Percentiles rank a stretch among this genome's conserved stretches.
phyloP scores from a whole-genome alignment of 2,888 invertebrate genomes.

The Macrophya annulata region DNA sequence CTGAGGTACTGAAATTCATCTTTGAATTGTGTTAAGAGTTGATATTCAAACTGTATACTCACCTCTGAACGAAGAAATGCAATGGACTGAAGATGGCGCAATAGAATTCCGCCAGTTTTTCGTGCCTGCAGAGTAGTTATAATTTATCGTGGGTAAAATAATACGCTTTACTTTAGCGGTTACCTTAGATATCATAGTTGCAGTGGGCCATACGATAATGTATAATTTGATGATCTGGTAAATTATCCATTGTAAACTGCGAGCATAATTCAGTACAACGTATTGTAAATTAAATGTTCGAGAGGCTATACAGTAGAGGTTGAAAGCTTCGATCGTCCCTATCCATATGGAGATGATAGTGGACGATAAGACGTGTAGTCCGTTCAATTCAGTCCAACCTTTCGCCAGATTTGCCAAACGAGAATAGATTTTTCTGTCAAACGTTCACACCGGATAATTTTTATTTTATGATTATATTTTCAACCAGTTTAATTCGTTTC shows the following conservation, averaged over 20 bases:
- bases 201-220: neutral
- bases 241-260: neutral
- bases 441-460: neutral
- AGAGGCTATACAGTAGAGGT: neutral
- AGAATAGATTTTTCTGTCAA: constrained; percentile 23
- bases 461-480: neutral
- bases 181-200: neutral
- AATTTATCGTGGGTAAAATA: neutral
- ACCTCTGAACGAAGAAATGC: constrained; percentile 20
- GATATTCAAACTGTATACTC: neutral
- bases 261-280: neutral
- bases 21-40: too few relatives aligned
- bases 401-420: constrained; percentile 5
- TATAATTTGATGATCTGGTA: neutral
- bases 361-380: constrained; percentile 1
- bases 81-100: constrained; percentile 11
- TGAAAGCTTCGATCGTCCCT: neutral
- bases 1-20: too few relatives aligned
- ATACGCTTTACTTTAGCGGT: neutral
- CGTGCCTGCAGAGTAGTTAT: neutral
- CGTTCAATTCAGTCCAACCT: neutral
- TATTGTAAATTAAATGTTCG: neutral
- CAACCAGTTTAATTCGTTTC: neutral
- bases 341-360: neutral
- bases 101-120: neutral